phyloP scores from a whole-genome alignment of 2,888 invertebrate species.

The Melipona beecheii region DNA sequence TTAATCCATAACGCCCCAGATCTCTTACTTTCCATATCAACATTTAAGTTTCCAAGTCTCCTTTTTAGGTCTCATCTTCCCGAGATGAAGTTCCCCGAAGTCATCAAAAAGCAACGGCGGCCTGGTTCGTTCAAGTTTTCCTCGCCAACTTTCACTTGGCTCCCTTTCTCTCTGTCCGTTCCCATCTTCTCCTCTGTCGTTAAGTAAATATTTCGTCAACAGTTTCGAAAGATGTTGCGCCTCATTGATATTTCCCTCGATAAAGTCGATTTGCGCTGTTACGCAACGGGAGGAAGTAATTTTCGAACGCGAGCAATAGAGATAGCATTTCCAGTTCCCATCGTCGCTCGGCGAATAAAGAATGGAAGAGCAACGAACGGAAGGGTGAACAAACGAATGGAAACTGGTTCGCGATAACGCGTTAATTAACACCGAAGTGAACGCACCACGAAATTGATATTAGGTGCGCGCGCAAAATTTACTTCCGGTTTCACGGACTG shows the following conservation, averaged over 20 bases:
- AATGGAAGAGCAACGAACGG: too few species aligned
- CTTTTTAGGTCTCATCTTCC: slow-evolving; percentile 66
- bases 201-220: slow-evolving; percentile 69
- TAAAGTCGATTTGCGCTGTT: slow-evolving; percentile 27
- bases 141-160: slow-evolving; percentile 69
- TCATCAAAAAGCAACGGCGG: slow-evolving; percentile 71
- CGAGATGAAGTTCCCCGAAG: slow-evolving; percentile 62
- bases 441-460: not conserved
- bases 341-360: not conserved
- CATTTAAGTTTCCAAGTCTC: slow-evolving; percentile 69
- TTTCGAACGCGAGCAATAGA: not conserved
- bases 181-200: slow-evolving; percentile 45
- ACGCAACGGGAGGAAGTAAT: slow-evolving; percentile 11
- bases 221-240: slow-evolving; percentile 52
- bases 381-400: not conserved
- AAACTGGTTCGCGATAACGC: not conserved
- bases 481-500: not conserved
- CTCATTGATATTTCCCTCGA: slow-evolving; percentile 41
- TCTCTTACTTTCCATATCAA: slow-evolving; percentile 69
- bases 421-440: not conserved
- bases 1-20: slow-evolving; percentile 67
- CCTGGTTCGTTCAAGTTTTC: slow-evolving; percentile 68
- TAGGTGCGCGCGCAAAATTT: not conserved
- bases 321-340: not conserved
- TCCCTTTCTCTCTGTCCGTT: slow-evolving; percentile 54